Evolutionary conservation across 2,797 vertebrate species (phyloP).

Genomic region (Darevskia mixta): DNA sequence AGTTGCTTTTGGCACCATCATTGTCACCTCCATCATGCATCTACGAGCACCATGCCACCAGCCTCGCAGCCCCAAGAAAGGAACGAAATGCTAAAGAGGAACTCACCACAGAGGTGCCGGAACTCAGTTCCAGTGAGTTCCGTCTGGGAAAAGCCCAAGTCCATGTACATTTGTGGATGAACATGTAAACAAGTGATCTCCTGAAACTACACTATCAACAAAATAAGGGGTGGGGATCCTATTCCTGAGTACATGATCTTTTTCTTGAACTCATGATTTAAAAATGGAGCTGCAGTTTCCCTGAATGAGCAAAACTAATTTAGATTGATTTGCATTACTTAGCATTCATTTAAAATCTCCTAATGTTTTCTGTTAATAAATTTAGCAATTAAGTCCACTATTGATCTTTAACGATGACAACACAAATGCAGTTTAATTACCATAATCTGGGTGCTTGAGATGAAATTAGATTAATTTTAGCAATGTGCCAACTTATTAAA

Average conservation of each 20-base stretch:
- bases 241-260: background rate
- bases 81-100: too few relatives aligned
- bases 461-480: slow-evolving; percentile 64
- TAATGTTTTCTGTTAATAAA: slow-evolving; percentile 73
- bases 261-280: background rate
- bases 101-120: too few relatives aligned
- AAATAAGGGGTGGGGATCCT: too few relatives aligned
- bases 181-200: background rate
- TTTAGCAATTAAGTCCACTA: slow-evolving; percentile 70
- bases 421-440: slow-evolving; percentile 66
- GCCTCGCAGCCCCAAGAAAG: too few relatives aligned
- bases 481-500: background rate
- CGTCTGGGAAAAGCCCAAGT: too few relatives aligned
- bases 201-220: fast-evolving
- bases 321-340: slow-evolving; percentile 69
- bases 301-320: slow-evolving; percentile 62
- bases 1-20: too few relatives aligned
- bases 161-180: background rate
- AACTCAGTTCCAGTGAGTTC: too few relatives aligned
- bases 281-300: slow-evolving; percentile 2
- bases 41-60: too few relatives aligned
- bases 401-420: slow-evolving; percentile 68
- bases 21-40: too few relatives aligned
- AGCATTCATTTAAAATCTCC: slow-evolving; percentile 61
- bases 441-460: slow-evolving; percentile 29